These are phyloP conservation scores for Eospalax fontanierii DNA, from an alignment of 2,797 vertebrate genomes.

Conservation along the genomic window DNA sequence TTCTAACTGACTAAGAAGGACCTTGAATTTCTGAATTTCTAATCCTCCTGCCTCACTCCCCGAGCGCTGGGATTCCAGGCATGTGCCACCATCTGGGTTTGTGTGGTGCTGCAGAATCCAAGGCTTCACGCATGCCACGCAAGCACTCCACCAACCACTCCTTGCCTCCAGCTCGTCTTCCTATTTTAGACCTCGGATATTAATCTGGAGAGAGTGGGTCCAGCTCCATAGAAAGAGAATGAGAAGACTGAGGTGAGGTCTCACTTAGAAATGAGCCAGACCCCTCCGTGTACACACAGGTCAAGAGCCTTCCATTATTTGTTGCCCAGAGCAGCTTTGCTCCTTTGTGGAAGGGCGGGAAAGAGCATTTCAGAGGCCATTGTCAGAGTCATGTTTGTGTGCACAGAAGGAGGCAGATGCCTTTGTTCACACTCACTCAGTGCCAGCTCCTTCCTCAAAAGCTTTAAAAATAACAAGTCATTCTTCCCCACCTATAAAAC, in stretches of 20 bases:
- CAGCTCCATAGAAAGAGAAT: background rate
- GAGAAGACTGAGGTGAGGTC: background rate
- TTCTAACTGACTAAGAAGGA: background rate
- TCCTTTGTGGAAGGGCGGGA: background rate
- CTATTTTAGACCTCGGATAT: background rate
- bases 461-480: background rate
- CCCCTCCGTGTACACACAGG: background rate
- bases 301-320: background rate
- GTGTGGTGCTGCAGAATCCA: background rate
- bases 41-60: too few relatives aligned
- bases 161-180: background rate
- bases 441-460: background rate
- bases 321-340: background rate
- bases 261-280: slow-evolving; percentile 29
- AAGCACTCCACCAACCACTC: too few relatives aligned
- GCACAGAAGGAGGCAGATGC: background rate
- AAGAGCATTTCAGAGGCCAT: background rate
- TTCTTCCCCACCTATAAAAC: background rate
- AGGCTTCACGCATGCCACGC: background rate
- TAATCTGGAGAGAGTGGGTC: background rate
- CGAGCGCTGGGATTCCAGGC: background rate
- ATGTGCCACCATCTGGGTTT: background rate
- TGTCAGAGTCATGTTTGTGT: background rate
- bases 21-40: background rate
- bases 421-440: rapidly evolving